These are phyloP conservation scores for Eudorcas thomsonii DNA, from an alignment of 2,113 vertebrate species.

Conservation along the genomic window DNA sequence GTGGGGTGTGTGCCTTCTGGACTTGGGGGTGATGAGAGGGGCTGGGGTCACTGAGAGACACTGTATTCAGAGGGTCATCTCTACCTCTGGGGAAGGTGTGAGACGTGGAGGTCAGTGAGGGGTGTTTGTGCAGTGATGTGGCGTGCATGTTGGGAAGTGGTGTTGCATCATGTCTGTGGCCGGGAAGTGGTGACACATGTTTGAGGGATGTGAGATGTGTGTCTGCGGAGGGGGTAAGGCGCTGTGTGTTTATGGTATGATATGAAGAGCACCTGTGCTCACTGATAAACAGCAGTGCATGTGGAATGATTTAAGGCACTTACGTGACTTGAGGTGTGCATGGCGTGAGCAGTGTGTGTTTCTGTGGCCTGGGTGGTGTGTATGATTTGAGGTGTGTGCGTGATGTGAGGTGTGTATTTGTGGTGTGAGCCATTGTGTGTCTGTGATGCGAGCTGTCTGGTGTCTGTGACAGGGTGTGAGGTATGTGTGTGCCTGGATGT, in stretches of 20 bases:
- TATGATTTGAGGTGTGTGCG: not conserved
- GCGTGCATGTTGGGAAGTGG: not conserved
- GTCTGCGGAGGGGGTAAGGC: not conserved
- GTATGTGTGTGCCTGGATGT: not conserved
- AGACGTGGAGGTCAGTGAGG: not conserved
- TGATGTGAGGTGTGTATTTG: not conserved
- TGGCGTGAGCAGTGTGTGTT: not conserved
- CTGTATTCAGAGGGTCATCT: not conserved
- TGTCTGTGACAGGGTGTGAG: not conserved
- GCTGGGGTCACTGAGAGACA: not conserved
- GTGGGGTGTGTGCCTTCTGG: not conserved
- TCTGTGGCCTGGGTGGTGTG: not conserved
- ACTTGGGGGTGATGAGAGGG: not conserved
- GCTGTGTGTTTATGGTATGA: not conserved
- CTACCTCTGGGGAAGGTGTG: not conserved
- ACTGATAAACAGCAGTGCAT: not conserved
- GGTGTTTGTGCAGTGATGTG: not conserved
- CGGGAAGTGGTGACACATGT: fast-evolving
- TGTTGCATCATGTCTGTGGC: not conserved
- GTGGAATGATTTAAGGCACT: not conserved
- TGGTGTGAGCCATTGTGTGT: not conserved
- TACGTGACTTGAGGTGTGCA: not conserved
- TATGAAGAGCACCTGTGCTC: not conserved
- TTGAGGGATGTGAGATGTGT: not conserved
- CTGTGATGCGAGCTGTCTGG: not conserved